Base-by-base conservation (phyloP, 2,888 invertebrate genomes). In the Phorcus lineatus region DNA sequence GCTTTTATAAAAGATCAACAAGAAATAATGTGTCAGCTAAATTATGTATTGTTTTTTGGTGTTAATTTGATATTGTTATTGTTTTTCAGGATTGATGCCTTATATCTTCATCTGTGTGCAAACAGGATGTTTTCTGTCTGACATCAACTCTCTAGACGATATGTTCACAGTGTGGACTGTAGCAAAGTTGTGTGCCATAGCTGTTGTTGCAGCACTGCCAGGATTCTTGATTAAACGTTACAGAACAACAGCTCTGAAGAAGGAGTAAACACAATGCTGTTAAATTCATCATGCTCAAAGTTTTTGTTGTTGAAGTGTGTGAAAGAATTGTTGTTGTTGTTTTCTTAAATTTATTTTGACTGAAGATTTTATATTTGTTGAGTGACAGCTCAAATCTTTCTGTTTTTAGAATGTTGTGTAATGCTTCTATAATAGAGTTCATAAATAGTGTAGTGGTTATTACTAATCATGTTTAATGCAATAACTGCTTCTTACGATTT, bases 51-150 rank as follows among this genome's bases (percentile, higher is more conserved):
- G n/a, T n/a, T n/a, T n/a, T n/a, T n/a, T n/a, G n/a, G n/a, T n/a
- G n/a, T n/a, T n/a, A n/a, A n/a, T n/a, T n/a, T n/a, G n/a, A 36
- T 4, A 36, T 36, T 4, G 2, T 36, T 4, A 36, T 77, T 55
- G 52, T 77, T 22, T 88, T 92, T 19, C 91, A 95, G 95, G 95
- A 83, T 89, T 95, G 85, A 94, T 95, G 92, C 95, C 95, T 0
- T 95, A 95, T 92, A 95, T 95, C 89, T 94, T 94, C 88, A 93
- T 95, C 79, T 95, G 95, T 87, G 94, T 95, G 0, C 94, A 95
- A 88, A 94, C 95, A 1, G 95, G 95, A 2, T 93, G 93, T 80
- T 93, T 95, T 85, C 88, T 95, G 62, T 92, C 94, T 0, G 92
- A 94, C 76, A 89, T 95, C 55, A 89, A 89, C 78, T 94, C 94